Base-by-base conservation (phyloP, 2,113 vertebrate genomes). In the Panthera leo region DNA sequence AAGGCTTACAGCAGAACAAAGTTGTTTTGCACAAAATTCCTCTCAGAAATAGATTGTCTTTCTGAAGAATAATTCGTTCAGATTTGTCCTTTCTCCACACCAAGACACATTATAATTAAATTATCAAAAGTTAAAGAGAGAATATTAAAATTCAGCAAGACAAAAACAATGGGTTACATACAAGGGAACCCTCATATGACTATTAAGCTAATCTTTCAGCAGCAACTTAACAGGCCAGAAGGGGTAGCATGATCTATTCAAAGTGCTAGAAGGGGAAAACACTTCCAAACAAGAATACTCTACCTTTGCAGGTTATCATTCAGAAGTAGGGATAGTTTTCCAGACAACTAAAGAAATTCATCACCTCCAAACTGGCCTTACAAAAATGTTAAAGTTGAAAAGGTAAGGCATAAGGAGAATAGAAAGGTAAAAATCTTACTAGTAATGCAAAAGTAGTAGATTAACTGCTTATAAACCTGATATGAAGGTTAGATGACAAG, bases 1-100 rank as follows among this genome's bases (percentile, higher is more conserved):
- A 97, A 97, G 80, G n/a, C 85, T 78, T 87, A 87, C 5, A 94
- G 53, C 84, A 85, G 78, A 98, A 89, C 34, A 79, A 91, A 94
- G 82, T 96, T 97, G 48, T 92, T 96, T 85, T 97, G 55, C 25
- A 90, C 13, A 36, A 15, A 84, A 70, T 91, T 84, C 61, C 39
- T 93, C 39, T 87, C 18, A 94, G 25, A 91, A 88, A 58, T 73
- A 85, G 29, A 73, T 58, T 94, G 55, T 85, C 39, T 94, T 80
- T 48, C 48, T 68, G n/a, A 94, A 94, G 95, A 84, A 48, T 61
- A 92, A 75, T 97, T 97, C 51, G 67, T 87, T 82, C 65, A 79
- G 83, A 89, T 23, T 92, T 91, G 73, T 67, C 34, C 29, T 78
- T 83, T 79, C 70, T 48, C 39, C 42, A 78, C 42, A 48, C 39